Conservation (phyloP, 2,888 invertebrate genomes). For the Melangyna quadrimaculata region DNA sequence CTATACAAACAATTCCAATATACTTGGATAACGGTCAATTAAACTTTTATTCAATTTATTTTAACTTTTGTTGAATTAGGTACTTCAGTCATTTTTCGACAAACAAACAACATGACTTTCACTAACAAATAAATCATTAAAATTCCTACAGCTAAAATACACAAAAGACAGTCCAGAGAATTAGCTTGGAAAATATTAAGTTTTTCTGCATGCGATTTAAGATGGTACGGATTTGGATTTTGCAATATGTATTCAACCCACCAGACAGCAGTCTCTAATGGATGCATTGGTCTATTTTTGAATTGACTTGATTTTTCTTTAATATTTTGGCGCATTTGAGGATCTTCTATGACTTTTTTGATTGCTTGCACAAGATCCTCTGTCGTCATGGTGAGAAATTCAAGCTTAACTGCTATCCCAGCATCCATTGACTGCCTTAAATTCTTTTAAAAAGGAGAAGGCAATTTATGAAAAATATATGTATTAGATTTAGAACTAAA, state of each 20-base stretch:
- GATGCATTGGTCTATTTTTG: conserved; percentile 82
- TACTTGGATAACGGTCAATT: not conserved
- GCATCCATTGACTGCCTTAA: conserved; percentile 33
- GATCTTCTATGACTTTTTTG: conserved; percentile 67
- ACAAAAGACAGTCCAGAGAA: conserved; percentile 78
- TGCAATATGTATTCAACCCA: conserved; percentile 84
- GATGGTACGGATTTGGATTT: conserved; percentile 82
- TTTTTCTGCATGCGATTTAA: conserved; percentile 79
- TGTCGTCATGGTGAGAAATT: conserved; percentile 66
- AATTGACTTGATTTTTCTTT: conserved; percentile 80
- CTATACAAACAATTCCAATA: no score
- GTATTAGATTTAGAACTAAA: not conserved
- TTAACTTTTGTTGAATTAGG: conserved; percentile 22
- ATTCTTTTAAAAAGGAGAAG: conserved; percentile 52
- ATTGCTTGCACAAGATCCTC: conserved; percentile 61
- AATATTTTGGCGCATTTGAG: conserved; percentile 72
- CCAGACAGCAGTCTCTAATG: conserved; percentile 83
- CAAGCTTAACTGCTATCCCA: conserved; percentile 72
- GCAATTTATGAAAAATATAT: not conserved
- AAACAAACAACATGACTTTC: not conserved
- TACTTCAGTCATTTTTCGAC: not conserved
- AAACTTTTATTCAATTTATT: not conserved
- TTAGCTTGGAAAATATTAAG: conserved; percentile 81
- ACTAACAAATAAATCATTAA: not conserved
- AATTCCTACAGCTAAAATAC: not conserved